Base-by-base conservation (phyloP, 2,888 invertebrate species). In the Aelia acuminata region DNA sequence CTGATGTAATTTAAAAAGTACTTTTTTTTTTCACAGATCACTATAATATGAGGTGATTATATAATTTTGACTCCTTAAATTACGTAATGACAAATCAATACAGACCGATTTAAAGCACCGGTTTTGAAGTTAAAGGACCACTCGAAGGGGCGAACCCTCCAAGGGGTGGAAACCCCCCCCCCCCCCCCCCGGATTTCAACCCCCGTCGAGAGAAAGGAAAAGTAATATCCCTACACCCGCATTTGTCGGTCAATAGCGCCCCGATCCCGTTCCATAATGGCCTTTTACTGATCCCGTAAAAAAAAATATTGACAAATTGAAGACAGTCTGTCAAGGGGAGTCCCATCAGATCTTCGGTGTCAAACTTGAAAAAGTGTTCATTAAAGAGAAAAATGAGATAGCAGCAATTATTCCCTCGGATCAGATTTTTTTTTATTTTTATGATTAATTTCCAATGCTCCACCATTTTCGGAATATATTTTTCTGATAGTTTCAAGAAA, bases 171-270 rank as follows among this genome's bases (percentile, higher is more conserved):
- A 75, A 31, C 35, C 57, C 20, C 70, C 35, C 57, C 20, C 70
- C n/a, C 10, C 31, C n/a, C 31, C 31, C 75, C 15, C 75, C 7
- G 39, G 75, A 22, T 13, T 75, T 43, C 75, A 43, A 39, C 75
- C 39, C 75, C 20, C 39, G 35, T 20, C 18, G 75, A 39, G 75
- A 39, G 4, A 57, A 31, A 75, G 75, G 10, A 39, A 75, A 75
- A 75, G 22, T 75, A 75, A 75, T 75, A 35, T 75, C 75, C 7
- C 39, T 22, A 11, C 4, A 20, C 18, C 39, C 39, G 39, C 75
- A 75, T 75, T 75, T 75, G 75, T 75, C 75, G 75, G 75, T 75
- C 75, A 75, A 75, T 75, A 75, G 75, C 39, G 39, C 22, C 39
- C 22, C 39, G 22, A 43, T 57, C 5, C 75, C 39, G 20, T 7